Conservation (phyloP, 2,888 invertebrate species). For the Pedicia rivosa region DNA sequence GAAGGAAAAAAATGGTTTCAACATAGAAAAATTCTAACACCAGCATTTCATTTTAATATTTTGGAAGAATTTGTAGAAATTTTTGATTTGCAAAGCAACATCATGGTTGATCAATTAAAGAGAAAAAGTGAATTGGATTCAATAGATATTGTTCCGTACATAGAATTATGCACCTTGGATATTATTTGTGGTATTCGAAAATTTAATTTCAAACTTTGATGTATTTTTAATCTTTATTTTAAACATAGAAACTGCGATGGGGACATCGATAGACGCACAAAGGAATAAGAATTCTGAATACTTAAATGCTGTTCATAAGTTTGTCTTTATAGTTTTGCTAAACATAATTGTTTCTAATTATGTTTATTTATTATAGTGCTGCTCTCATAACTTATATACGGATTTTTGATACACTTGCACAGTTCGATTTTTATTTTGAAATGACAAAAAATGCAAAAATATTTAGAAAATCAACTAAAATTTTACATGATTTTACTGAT, state of each 20-base stretch:
- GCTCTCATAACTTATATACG: background rate
- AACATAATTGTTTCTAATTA: too few relatives aligned
- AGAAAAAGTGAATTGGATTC: constrained; percentile 29
- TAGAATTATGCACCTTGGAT: constrained; percentile 28
- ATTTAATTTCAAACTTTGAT: background rate
- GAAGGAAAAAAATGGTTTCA: constrained; percentile 41
- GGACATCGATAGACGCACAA: constrained; percentile 56
- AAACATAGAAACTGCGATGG: constrained; percentile 61
- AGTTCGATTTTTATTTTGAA: background rate
- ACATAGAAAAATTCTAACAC: constrained; percentile 57
- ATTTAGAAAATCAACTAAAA: constrained; percentile 14
- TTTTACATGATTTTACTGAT: constrained; percentile 23
- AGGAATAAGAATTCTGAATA: constrained; percentile 47
- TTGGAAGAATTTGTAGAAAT: constrained; percentile 54
- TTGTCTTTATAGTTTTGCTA: constrained; percentile 28
- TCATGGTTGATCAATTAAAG: constrained; percentile 31
- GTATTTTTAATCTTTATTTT: constrained; percentile 26
- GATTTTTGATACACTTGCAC: background rate
- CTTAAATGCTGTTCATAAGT: constrained; percentile 53
- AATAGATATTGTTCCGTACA: constrained; percentile 43
- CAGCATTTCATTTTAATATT: constrained; percentile 67
- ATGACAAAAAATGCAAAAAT: background rate
- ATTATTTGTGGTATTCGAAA: constrained; percentile 23
- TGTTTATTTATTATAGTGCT: background rate
- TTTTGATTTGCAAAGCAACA: constrained; percentile 47